Evolutionary conservation across 1,140 invertebrate species (phyloP).

Genomic region (Branchinecta lynchi): DNA sequence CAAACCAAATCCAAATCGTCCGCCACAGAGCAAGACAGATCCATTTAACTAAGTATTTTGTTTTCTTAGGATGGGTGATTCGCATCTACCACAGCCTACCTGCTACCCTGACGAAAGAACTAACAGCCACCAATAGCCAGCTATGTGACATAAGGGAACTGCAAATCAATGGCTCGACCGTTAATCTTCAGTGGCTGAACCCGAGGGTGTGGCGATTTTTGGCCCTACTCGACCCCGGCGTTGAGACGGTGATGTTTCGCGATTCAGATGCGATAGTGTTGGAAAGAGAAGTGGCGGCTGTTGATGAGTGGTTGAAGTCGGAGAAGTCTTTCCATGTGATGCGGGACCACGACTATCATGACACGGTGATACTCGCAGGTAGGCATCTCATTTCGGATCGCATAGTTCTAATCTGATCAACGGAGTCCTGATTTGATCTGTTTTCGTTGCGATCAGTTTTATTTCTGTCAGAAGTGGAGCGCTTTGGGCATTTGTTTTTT

Average conservation of each 20-base stretch:
- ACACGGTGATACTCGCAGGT: not conserved
- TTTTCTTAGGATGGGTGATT: slow-evolving; percentile 14
- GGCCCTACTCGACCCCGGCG: slow-evolving; percentile 21
- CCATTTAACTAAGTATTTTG: too few species aligned
- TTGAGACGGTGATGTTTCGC: slow-evolving; percentile 21
- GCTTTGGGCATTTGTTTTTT: too few species aligned
- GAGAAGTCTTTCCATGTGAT: slow-evolving; percentile 25
- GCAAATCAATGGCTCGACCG: not conserved
- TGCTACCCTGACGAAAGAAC: not conserved
- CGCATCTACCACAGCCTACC: slow-evolving; percentile 16
- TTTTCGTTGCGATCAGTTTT: too few species aligned
- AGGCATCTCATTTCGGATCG: not conserved
- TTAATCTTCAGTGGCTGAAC: slow-evolving; percentile 15
- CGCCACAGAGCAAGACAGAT: too few species aligned
- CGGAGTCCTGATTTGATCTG: too few species aligned
- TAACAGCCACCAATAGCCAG: not conserved
- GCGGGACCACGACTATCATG: slow-evolving; percentile 25
- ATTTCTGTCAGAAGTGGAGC: too few species aligned
- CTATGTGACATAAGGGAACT: slow-evolving; percentile 10
- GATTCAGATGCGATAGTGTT: slow-evolving; percentile 23
- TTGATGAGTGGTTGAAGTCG: slow-evolving; percentile 24
- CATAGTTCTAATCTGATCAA: too few species aligned
- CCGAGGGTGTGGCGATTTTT: slow-evolving; percentile 23
- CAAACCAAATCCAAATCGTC: too few species aligned
- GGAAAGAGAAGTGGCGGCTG: slow-evolving; percentile 24